Base-by-base conservation (phyloP, 2,888 invertebrate species). In the Tipula vernalis region DNA sequence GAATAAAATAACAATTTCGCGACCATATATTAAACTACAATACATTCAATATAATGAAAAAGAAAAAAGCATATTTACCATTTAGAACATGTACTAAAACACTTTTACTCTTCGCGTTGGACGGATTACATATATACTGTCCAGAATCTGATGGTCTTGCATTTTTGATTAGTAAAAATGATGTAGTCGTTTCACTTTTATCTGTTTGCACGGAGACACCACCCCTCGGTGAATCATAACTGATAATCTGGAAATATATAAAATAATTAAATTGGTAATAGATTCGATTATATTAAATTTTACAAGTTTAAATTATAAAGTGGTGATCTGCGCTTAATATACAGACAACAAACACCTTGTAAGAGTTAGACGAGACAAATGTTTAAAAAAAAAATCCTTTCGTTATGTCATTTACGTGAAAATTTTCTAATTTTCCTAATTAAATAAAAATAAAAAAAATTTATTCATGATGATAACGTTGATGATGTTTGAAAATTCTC, bases 21-120 rank as follows among this genome's bases (percentile, higher is more conserved):
- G 5, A 51, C n/a, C n/a, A 71, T 71, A 71, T 71, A 71, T 51
- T 44, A 39, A n/a, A 3, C 0, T 44, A 39, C 12, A 36, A 28
- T n/a, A 28, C 2, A 44, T n/a, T 10, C 0, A 28, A 39, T n/a
- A 83, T 15, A 86, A 39, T 6, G n/a, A n/a, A n/a, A 42, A 36
- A 47, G 3, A n/a, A 83, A 86, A 87, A 51, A 44, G 18, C 42
- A 89, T 90, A 93, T 95, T 95, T 94, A 98, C 98, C 98, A 93
- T 98, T 97, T 89, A 98, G 94, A 90, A 98, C 98, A 92, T 98
- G 98, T 88, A 98, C 97, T 88, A 96, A 96, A 89, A 98, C 96
- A 92, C 96, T 96, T 92, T 97, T 97, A 87, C 96, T 94, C 92
- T 97, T 96, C 89, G 98, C 96, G 92, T 97, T 98, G 92, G 97